Base-by-base conservation (phyloP, 2,113 vertebrate species). In the Crotalus horridus region DNA sequence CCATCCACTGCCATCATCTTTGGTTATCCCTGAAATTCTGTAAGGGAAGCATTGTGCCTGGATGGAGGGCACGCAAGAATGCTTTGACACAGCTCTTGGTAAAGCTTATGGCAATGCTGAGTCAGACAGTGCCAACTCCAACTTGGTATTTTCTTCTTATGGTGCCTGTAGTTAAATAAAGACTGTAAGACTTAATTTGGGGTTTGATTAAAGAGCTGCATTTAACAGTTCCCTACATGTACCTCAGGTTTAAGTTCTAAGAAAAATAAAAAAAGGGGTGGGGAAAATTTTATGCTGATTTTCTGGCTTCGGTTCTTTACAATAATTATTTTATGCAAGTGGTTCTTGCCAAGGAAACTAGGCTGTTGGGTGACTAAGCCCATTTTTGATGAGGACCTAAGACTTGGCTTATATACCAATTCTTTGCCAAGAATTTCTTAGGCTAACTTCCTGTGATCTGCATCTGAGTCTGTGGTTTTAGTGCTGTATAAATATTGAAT, bases 401-500 rank as follows among this genome's bases (percentile, higher is more conserved):
- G 53, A 90, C 2, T 46, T 4, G 1, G 21, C 23, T 48, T 21
- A 0, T 58, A 0, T 0, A 51, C 87, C 69, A 7, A 11, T 39
- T 0, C 23, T 90, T 87, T 7, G 88, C 93, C 43, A 91, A 8
- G 0, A 69, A 33, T 69, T n/a, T 69, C 64, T 69, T 59, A 74
- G 93, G 20, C 91, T 89, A 64, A 89, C 91, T 89, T 1, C 17
- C 39, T 0, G 0, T 56, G 61, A 95, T 21, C 93, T 87, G 88
- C 81, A 24, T 0, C 4, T 89, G 93, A n/a, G 17, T 33, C 11
- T 81, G 33, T 93, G 51, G 93, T 43, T 39, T 88, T 53, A 95
- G 64, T 4, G 0, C 91, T 90, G 91, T 56, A 93, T 53, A 89
- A 92, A 91, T 88, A 95, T 91, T 95, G 94, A 90, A 55, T 46